Evolutionary conservation across 1,140 invertebrate species (phyloP), one percentile per base, ranked within the genome.

Genomic region (Marisa cornuarietis): DNA sequence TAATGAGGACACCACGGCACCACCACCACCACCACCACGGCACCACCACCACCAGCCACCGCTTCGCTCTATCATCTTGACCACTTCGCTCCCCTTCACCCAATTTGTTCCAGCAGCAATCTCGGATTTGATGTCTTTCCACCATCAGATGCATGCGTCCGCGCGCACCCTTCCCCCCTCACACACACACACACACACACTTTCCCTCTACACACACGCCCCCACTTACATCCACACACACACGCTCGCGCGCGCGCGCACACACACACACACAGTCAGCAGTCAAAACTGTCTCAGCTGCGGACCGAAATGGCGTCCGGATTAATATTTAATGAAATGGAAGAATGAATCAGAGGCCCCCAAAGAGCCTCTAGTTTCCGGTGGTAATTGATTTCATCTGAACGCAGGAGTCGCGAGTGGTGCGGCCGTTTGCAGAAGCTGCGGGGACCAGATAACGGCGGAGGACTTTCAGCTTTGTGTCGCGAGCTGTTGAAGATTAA

Each of bases 371-470:
- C 73, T 52, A 20, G 73, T 75, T 75, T 62, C 73, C 73, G 73
- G 61, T n/a, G 31, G 52, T 75, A 75, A 75, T 75, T 75, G 54
- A 75, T 75, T 75, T 75, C 73, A 75, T 75, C 73, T 61, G 51
- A 58, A 58, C 54, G 54, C 54, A 58, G 54, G 54, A 58, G 54
- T 58, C 54, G 54, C 11, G 54, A 58, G 16, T 18, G 54, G 11
- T 11, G 11, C 54, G 11, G 54, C 54, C 54, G 54, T 58, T 58
- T 58, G 54, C 54, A 11, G 65, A 68, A n/a, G 22, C 11, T 22
- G 65, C 13, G 14, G 11, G 22, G 65, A 24, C 65, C 13, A n/a
- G 22, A 68, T 24, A 31, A 22, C 22, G 26, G 22, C 22, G 26
- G n/a, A 31, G 65, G 65, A 24, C 22, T 24, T 22, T n/a, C 65